Base-by-base conservation (phyloP, 2,888 invertebrate species). In the Andrena bucephala region DNA sequence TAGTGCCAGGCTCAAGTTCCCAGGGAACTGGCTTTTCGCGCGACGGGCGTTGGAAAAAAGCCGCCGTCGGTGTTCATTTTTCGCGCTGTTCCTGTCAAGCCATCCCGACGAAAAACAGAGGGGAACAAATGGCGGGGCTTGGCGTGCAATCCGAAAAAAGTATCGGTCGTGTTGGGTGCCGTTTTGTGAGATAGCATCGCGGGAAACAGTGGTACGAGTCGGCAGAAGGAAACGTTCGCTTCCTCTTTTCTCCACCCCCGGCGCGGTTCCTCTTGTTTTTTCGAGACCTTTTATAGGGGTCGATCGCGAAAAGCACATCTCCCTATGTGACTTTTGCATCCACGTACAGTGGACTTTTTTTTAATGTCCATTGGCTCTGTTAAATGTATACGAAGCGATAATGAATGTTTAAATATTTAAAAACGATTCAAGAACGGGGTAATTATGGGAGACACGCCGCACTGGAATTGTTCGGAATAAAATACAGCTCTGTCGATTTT, bases 121-220 rank as follows among this genome's bases (percentile, higher is more conserved):
- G 59, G 36, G 67, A 65, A 57, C 57, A 71, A 80, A 83, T 75
- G 68, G 57, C 70, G 48, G 54, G 57, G 48, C 36, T 59, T 42
- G 65, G 52, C 54, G 50, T 52, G 70, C 71, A 72, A 84, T 69
- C 36, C 29, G 68, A 68, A 77, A 83, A 84, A 84, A 78, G 73
- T 83, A 74, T 83, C 81, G 81, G 72, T 57, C 59, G 52, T 36
- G 65, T 73, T 67, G 66, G 72, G 36, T 68, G 74, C 52, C 59
- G 86, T 85, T 73, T 71, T 76, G 77, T 70, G 75, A 77, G 75
- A 85, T 85, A 85, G 72, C 63, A 75, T 75, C 82, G 83, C 66
- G 80, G 83, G 80, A 71, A 83, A 83, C 83, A 80, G 63, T 62
- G 69, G 59, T 60, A 68, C 60, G 70, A 62, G 60, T 62, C 50